Evolutionary conservation across 2,113 vertebrate genomes (phyloP).

Genomic region (Ellobius talpinus): DNA sequence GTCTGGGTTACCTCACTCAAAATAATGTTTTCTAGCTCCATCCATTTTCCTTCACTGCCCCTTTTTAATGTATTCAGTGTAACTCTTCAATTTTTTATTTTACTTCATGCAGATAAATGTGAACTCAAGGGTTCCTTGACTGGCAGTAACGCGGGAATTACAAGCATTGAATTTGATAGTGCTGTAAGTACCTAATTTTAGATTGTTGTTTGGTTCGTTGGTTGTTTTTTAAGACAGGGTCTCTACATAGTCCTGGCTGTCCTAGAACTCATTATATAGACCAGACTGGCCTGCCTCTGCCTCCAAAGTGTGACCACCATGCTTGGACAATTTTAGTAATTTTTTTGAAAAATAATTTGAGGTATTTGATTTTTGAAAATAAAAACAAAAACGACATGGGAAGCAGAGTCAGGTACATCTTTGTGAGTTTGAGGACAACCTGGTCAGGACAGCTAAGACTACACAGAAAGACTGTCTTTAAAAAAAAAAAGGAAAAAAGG

Average conservation of each 20-base stretch:
- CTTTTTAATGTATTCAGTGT: background rate
- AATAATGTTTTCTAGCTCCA: too few species aligned
- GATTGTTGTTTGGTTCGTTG: background rate
- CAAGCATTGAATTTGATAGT: slow-evolving; percentile 98
- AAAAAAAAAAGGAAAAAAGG: background rate
- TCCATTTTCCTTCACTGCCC: too few species aligned
- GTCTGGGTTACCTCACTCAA: too few species aligned
- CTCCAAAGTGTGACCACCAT: background rate
- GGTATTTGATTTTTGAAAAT: background rate
- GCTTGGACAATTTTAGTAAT: background rate
- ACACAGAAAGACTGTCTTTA: background rate
- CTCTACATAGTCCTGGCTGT: background rate
- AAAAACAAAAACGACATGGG: background rate
- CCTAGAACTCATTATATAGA: background rate
- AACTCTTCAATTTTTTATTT: background rate
- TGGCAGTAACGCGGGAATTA: slow-evolving; percentile 98
- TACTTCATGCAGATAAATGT: slow-evolving; percentile 91
- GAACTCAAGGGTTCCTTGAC: slow-evolving; percentile 95
- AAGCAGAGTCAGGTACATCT: background rate
- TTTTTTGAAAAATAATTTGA: background rate
- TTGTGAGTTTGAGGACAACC: background rate
- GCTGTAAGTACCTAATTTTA: slow-evolving; percentile 90
- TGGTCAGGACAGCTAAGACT: background rate
- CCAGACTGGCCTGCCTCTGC: background rate
- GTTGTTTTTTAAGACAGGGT: background rate